phyloP scores from a whole-genome alignment of 2,113 vertebrate species.

The Otolemur garnettii region DNA sequence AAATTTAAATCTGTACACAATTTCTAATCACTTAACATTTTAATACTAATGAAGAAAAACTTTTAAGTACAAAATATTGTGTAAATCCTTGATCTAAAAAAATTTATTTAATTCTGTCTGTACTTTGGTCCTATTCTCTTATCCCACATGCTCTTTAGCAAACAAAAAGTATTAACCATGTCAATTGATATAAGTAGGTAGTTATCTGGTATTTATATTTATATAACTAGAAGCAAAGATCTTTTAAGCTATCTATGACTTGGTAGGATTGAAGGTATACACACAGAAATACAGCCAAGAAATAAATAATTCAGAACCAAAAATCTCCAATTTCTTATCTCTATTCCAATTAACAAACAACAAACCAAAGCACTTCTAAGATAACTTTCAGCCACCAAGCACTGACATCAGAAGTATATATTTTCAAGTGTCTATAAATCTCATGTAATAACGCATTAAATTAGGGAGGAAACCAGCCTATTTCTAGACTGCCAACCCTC shows the following conservation, averaged over 20 bases:
- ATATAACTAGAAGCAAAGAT: not conserved
- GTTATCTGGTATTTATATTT: slow-evolving; percentile 55
- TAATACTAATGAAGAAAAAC: not conserved
- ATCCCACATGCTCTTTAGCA: slow-evolving; percentile 28
- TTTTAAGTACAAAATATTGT: slow-evolving; percentile 49
- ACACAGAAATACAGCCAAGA: not conserved
- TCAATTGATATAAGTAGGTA: not conserved
- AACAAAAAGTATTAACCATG: slow-evolving; percentile 41
- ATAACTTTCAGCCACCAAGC: not conserved
- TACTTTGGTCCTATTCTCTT: slow-evolving; percentile 56
- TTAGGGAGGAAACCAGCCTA: not conserved
- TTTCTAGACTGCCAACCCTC: not conserved
- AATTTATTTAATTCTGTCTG: slow-evolving; percentile 35
- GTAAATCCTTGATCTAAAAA: slow-evolving; percentile 40
- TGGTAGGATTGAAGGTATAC: not conserved
- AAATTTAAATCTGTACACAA: slow-evolving; percentile 34
- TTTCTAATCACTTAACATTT: slow-evolving; percentile 49
- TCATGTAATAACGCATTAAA: not conserved
- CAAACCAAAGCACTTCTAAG: slow-evolving; percentile 56
- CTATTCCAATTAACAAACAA: slow-evolving; percentile 26
- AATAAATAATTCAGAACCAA: slow-evolving; percentile 31
- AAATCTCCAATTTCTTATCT: slow-evolving; percentile 51
- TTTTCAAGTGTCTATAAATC: slow-evolving; percentile 31
- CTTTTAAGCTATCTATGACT: not conserved
- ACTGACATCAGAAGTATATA: slow-evolving; percentile 10